phyloP scores from a whole-genome alignment of 2,113 vertebrate genomes.

The Apodemus sylvaticus region DNA sequence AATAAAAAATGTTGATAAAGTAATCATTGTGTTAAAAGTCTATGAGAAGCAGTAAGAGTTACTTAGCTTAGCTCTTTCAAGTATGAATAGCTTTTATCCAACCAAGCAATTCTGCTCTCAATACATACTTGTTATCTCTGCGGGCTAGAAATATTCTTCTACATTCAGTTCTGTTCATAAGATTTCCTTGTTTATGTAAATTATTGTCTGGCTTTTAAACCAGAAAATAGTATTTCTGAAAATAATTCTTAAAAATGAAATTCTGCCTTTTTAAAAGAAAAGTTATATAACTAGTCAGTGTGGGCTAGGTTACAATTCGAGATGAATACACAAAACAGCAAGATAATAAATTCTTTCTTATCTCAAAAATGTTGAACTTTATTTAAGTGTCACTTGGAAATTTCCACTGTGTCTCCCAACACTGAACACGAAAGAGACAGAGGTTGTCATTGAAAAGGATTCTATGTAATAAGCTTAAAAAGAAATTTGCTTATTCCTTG shows the following conservation, averaged over 20 bases:
- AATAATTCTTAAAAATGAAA: constrained; percentile 5
- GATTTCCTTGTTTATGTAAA: background rate
- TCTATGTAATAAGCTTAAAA: background rate
- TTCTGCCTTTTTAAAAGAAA: background rate
- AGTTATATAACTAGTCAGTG: background rate
- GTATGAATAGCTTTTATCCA: background rate
- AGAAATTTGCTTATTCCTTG: background rate
- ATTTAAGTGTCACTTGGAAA: background rate
- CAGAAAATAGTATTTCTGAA: background rate
- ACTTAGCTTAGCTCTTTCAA: background rate
- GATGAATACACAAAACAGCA: background rate
- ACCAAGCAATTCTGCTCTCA: background rate
- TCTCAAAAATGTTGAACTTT: background rate
- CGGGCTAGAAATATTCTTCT: background rate
- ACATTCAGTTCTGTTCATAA: background rate
- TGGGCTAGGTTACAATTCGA: background rate
- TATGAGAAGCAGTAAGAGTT: background rate
- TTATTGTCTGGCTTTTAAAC: background rate
- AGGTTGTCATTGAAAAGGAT: background rate
- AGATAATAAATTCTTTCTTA: background rate
- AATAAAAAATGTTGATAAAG: background rate
- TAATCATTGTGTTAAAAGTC: constrained; percentile 22
- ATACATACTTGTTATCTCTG: background rate
- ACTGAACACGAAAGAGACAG: background rate
- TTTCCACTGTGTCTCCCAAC: background rate